Conservation (phyloP, 2,113 vertebrate genomes). For the Catagonus wagneri region DNA sequence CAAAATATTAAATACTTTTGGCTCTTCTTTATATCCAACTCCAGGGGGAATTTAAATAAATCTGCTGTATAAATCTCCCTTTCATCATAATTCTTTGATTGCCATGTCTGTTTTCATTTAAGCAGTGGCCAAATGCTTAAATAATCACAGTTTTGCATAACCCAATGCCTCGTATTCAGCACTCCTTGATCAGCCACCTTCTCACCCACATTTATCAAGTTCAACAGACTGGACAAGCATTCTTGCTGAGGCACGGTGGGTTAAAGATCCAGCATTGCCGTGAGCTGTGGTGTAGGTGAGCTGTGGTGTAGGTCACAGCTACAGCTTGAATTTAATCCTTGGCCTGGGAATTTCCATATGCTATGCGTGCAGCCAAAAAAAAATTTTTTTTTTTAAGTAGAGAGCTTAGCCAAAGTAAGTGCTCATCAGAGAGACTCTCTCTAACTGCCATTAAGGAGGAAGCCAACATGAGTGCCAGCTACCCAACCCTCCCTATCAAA, state of each 20-base stretch:
- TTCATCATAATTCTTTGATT: not conserved
- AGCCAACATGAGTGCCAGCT: not conserved
- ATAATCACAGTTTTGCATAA: not conserved
- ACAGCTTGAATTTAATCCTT: too few species aligned
- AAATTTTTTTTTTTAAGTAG: too few species aligned
- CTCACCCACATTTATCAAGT: not conserved
- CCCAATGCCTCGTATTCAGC: not conserved
- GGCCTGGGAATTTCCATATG: too few species aligned
- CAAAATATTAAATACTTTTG: not conserved
- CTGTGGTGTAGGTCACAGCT: too few species aligned
- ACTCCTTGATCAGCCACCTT: not conserved
- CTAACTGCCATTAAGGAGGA: rapidly evolving
- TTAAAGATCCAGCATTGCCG: too few species aligned
- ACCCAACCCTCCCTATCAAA: too few species aligned
- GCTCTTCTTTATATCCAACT: not conserved
- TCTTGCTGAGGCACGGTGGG: too few species aligned
- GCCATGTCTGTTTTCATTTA: not conserved
- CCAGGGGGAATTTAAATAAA: not conserved
- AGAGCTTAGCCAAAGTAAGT: not conserved
- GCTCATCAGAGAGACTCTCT: not conserved
- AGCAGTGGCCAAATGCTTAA: not conserved
- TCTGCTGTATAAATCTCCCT: not conserved
- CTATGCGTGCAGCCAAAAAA: too few species aligned
- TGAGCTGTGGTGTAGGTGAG: too few species aligned
- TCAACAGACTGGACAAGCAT: not conserved